Evolutionary conservation across 2,888 invertebrate genomes (phyloP), one percentile per base, ranked within the genome.

Genomic region (Anoplius nigerrimus): DNA sequence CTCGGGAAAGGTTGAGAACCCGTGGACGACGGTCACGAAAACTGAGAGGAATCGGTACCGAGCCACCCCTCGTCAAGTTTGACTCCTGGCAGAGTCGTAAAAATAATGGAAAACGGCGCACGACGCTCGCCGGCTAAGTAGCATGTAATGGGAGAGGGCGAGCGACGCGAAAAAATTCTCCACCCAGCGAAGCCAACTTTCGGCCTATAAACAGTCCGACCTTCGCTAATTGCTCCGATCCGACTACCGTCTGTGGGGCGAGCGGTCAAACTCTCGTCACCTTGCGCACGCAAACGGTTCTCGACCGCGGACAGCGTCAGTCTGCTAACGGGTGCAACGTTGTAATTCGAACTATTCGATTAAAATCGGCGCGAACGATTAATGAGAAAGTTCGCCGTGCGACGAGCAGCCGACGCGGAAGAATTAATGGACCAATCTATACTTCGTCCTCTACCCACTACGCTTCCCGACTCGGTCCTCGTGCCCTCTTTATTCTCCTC

Each of bases 81-180:
- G 83, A 84, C 82, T 84, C 84, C n/a, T 82, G 82, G 82, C 79
- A 78, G 76, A 82, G 86, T 83, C 83, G 84, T 86, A 84, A 87
- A 87, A 87, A 85, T 86, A 86, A 87, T 85, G 82, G 80, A 82
- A 82, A 81, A 75, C 76, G 78, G 76, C 81, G 83, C 79, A 82
- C 76, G 76, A 42, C 72, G 82, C 76, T 80, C 80, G 83, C 82
- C 82, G 80, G 80, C 80, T 85, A 86, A 87, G 85, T 84, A 82
- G 84, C 86, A 84, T 82, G 85, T 86, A 86, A 84, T 83, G 81
- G 83, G 81, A 77, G 82, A 78, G 77, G 81, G 74, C 70, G 74
- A 34, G 34, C 34, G 24, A 6, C 24, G 24, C 24, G 6, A 6
- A 24, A 6, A 24, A 24, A 24, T 24, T 24, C 24, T 6, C 6